Base-by-base conservation (phyloP, 2,113 vertebrate genomes). In the Micromys minutus region DNA sequence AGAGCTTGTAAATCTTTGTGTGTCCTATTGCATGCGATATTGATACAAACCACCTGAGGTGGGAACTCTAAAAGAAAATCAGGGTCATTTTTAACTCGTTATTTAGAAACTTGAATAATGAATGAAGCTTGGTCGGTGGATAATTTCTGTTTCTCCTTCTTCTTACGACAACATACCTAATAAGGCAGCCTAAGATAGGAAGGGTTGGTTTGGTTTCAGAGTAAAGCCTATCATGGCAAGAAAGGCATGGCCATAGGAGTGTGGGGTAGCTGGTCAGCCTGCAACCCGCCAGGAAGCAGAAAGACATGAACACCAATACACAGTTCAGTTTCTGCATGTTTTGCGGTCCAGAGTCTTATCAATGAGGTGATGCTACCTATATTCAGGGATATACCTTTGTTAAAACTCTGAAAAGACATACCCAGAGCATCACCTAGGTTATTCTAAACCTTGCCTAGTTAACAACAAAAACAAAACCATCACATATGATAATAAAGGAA, bases 171-270 rank as follows among this genome's bases (percentile, higher is more conserved):
- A 45, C 39, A 59, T 39, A 55, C 13, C 21, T 61, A 9, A 61
- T 22, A 39, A 65, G 55, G 76, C 8, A 36, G 12, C 34, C 22
- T 79, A 55, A 79, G 50, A n/a, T 12, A n/a, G 34, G 19, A n/a
- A 24, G 50, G 19, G 34, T 80, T 80, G 52, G 9, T 36, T 52
- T 52, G 31, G 31, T 79, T 55, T 80, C 5, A n/a, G 19, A 36
- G 5, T n/a, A 0, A 55, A 80, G 50, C n/a, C 50, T 10, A n/a
- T 29, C 19, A 80, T 7, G n/a, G 16, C 47, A 80, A 55, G 77
- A 34, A 55, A 55, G 50, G 1, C 50, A n/a, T 0, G 10, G 34
- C 19, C 3, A 12, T 13, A 3, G 61, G 9, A 7, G 8, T 16
- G 2, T 10, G 17, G 65, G 2, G 39, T 47, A 13, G 24, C 21